Evolutionary conservation across 2,888 invertebrate species (phyloP).

Genomic region (Theodoxus fluviatilis): DNA sequence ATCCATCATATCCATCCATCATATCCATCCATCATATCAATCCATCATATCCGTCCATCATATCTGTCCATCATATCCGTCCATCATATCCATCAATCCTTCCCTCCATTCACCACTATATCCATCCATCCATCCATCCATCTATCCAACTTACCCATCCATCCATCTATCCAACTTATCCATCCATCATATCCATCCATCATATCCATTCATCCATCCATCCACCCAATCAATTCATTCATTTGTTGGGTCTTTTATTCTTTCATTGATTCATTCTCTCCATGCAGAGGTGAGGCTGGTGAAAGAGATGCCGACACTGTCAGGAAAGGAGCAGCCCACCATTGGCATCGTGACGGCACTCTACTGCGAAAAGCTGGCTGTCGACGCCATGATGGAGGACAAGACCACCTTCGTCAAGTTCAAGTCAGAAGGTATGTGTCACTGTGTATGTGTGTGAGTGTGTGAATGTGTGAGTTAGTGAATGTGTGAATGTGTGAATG

Average conservation of each 20-base stretch:
- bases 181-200: background rate
- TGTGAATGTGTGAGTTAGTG: no score
- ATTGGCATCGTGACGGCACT: constrained; percentile 97
- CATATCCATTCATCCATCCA: background rate
- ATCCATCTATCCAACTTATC: background rate
- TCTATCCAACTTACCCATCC: background rate
- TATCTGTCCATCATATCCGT: no score
- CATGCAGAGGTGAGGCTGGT: constrained; percentile 71
- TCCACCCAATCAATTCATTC: background rate
- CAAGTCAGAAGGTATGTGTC: constrained; percentile 90
- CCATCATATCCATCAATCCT: no score
- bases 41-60: no score
- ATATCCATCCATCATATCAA: no score
- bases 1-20: no score
- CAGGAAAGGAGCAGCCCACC: constrained; percentile 88
- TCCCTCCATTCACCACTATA: background rate
- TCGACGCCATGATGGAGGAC: constrained; percentile 97
- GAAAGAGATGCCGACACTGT: constrained; percentile 92
- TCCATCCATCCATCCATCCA: background rate
- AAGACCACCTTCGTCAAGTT: constrained; percentile 95
- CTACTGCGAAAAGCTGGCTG: constrained; percentile 96
- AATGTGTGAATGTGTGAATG: no score
- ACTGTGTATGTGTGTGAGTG: no score
- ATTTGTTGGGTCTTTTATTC: background rate
- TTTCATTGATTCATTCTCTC: background rate